A percentile compares a stretch with the other conserved stretches of the same genome.
These are phyloP conservation scores for Athalia cordata DNA, from an alignment of 2,888 invertebrate genomes.

Conservation along the genomic window DNA sequence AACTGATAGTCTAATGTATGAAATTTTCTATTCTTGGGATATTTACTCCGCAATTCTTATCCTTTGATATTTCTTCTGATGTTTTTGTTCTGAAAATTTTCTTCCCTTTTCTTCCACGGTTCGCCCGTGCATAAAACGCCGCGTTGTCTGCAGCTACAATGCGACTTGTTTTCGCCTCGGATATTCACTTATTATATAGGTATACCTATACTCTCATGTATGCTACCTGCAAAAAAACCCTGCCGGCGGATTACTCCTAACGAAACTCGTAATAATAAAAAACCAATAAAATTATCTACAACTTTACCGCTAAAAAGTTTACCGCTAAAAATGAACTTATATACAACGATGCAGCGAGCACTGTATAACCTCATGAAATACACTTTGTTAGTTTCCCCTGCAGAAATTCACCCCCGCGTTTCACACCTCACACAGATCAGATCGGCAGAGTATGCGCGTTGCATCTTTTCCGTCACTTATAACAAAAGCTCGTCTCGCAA, in stretches of 20 bases:
- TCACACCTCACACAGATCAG: no score
- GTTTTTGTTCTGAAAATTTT: constrained; percentile 22
- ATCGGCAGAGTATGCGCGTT: no score
- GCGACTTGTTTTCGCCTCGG: constrained; percentile 37
- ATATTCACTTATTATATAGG: constrained; percentile 15
- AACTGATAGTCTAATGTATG: not conserved
- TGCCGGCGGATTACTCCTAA: constrained; percentile 61
- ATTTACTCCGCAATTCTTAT: constrained; percentile 1
- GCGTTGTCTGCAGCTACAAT: not conserved
- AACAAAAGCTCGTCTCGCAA: no score
- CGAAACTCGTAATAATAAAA: constrained; percentile 56
- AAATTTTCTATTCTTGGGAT: constrained; percentile 38
- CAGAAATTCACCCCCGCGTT: no score
- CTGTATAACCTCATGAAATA: constrained; percentile 12
- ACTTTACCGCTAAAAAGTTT: constrained; percentile 56
- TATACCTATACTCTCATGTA: no score
- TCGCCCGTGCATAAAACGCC: not conserved
- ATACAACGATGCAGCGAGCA: not conserved
- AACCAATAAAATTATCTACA: constrained; percentile 64
- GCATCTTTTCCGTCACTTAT: no score
- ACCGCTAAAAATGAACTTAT: constrained; percentile 53
- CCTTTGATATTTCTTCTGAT: constrained; percentile 42
- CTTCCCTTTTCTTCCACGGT: constrained; percentile 26
- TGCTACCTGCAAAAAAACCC: constrained; percentile 20
- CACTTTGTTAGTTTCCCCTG: not conserved